These are phyloP conservation scores for Oenanthe oenanthe DNA, from an alignment of 2,113 vertebrate genomes.

Conservation along the genomic window DNA sequence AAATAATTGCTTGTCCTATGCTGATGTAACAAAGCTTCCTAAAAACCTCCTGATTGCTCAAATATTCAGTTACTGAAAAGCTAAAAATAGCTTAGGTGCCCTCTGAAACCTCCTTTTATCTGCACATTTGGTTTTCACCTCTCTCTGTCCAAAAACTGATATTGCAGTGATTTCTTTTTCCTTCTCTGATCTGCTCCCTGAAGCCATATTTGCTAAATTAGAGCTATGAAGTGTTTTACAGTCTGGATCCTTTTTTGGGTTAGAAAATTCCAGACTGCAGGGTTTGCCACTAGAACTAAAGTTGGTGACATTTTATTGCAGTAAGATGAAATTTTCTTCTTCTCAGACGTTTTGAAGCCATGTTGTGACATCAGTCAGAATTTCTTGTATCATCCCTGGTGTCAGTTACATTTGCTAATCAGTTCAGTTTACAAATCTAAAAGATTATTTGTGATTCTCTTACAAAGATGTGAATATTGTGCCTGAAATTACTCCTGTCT, in stretches of 20 bases:
- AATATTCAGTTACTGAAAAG: neutral
- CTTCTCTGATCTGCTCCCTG: neutral
- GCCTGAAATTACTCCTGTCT: neutral
- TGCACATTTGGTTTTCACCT: neutral
- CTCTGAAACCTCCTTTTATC: neutral
- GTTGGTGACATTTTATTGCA: neutral
- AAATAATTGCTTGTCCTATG: neutral
- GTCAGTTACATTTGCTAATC: neutral
- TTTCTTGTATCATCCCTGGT: rapidly evolving
- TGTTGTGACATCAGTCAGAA: neutral
- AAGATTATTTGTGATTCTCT: neutral
- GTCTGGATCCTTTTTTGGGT: neutral
- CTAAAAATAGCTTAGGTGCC: neutral
- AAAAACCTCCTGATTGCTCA: neutral
- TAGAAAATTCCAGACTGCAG: neutral
- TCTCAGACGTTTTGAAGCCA: neutral
- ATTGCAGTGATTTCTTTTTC: neutral
- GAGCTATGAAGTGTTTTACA: rapidly evolving
- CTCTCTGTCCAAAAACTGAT: neutral
- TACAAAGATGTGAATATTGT: neutral
- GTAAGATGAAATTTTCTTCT: neutral
- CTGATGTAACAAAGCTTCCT: neutral
- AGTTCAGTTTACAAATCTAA: neutral
- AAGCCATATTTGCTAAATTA: neutral
- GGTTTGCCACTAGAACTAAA: neutral